Evolutionary conservation across 2,113 vertebrate species (phyloP), one percentile per base, ranked within the genome.

Genomic region (Spermophilus dauricus): DNA sequence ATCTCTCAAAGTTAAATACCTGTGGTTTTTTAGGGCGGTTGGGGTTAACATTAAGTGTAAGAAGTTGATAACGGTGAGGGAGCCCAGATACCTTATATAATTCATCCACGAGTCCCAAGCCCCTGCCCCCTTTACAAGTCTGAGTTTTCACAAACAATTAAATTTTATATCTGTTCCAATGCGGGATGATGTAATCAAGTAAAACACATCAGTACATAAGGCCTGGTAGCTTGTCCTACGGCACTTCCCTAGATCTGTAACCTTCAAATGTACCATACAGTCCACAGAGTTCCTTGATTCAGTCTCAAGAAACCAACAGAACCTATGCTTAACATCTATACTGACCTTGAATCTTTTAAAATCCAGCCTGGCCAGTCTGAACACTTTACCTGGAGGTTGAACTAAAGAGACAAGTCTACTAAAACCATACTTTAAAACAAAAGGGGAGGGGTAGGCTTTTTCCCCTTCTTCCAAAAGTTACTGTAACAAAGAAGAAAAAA

Each of bases 71-170:
- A 84, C 13, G 8, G 53, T 42, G 24, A 95, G 58, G 17, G 85
- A 37, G 48, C 32, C 34, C 76, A 95, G 58, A 81, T 53, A 69
- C 5, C 70, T 65, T 26, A 86, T 26, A 28, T 4, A 77, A 89
- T 8, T 84, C 63, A 97, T 97, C 73, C 3, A 1, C 90, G 34
- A 88, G 17, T 48, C 17, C 42, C 20, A 67, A 53, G 45, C 34
- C 58, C 28, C 42, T 0, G 61, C 0, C 7, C 45, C 30, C 24
- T 97, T 98, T 95, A 96, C 39, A 89, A 95, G 53, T 89, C 42
- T 88, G 58, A 82, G 56, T 95, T 89, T 87, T 95, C 72, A 82
- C 53, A 72, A 86, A 75, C 39, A 81, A 73, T 72, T 96, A 80
- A 56, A 72, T 81, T 75, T 86, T 95, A 78, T 39, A 94, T 32